These are phyloP conservation scores for Watsonalla cultraria DNA, from an alignment of 2,888 invertebrate species.

Conservation along the genomic window DNA sequence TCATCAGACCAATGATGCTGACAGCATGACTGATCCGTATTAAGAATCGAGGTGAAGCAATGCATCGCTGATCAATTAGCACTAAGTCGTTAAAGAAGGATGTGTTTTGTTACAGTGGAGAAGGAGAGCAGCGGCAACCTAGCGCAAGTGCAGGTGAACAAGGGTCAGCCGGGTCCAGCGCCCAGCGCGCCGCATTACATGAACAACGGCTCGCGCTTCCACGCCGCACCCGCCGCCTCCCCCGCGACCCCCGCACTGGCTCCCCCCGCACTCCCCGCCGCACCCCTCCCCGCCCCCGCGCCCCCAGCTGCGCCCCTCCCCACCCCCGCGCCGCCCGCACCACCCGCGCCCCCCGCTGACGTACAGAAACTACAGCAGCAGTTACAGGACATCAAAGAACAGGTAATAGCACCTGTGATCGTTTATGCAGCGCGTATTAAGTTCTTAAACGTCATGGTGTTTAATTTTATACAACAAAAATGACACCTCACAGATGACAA, in stretches of 20 bases:
- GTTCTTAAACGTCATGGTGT: too few relatives aligned
- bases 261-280: conserved; percentile 10
- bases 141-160: conserved; percentile 68
- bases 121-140: conserved; percentile 63
- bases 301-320: conserved; percentile 1
- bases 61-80: neutral
- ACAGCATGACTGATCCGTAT: neutral
- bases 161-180: conserved; percentile 65
- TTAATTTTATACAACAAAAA: too few relatives aligned
- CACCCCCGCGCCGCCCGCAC: conserved; percentile 26
- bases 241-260: conserved; percentile 56
- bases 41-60: neutral
- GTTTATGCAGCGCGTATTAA: neutral
- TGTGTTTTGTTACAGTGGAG: conserved; percentile 34
- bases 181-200: conserved; percentile 68
- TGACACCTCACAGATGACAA: too few relatives aligned
- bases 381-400: conserved; percentile 97
- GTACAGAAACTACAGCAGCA: conserved; percentile 87
- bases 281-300: neutral
- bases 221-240: conserved; percentile 20
- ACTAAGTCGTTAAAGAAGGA: neutral
- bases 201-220: conserved; percentile 63
- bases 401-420: too few relatives aligned
- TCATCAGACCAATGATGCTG: too few relatives aligned
- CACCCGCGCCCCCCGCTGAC: conserved; percentile 71